phyloP scores from a whole-genome alignment of 2,797 vertebrate genomes.

The Diplodus sargus region DNA sequence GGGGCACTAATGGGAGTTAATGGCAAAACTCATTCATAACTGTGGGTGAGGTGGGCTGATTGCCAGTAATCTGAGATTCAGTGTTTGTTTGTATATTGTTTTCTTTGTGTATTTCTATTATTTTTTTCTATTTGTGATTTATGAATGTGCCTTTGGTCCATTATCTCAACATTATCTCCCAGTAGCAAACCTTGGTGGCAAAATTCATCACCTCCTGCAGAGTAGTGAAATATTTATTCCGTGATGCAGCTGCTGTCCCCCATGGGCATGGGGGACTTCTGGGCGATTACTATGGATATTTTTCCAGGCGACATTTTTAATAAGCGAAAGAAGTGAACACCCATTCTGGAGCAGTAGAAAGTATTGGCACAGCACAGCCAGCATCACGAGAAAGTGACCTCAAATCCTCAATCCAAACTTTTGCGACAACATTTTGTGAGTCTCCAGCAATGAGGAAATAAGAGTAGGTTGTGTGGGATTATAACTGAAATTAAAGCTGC shows the following conservation, averaged over 20 bases:
- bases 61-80: slow-evolving; percentile 13
- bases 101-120: neutral
- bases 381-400: slow-evolving; percentile 14
- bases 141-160: neutral
- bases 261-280: neutral
- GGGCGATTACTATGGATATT: neutral
- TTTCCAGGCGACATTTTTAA: neutral
- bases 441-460: neutral
- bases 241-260: neutral
- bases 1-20: slow-evolving; percentile 47
- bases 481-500: neutral
- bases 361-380: neutral
- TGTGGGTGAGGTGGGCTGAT: neutral
- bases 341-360: neutral
- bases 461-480: neutral
- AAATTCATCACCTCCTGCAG: neutral
- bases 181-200: neutral
- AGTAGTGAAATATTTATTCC: neutral
- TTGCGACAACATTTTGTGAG: neutral
- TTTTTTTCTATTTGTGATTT: neutral
- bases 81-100: neutral
- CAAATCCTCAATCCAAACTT: neutral
- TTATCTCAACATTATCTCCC: neutral
- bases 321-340: neutral
- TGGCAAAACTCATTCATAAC: slow-evolving; percentile 42